Evolutionary conservation across 1,140 invertebrate genomes (phyloP), one percentile per base, ranked within the genome.

Genomic region (Papilio glaucus): DNA sequence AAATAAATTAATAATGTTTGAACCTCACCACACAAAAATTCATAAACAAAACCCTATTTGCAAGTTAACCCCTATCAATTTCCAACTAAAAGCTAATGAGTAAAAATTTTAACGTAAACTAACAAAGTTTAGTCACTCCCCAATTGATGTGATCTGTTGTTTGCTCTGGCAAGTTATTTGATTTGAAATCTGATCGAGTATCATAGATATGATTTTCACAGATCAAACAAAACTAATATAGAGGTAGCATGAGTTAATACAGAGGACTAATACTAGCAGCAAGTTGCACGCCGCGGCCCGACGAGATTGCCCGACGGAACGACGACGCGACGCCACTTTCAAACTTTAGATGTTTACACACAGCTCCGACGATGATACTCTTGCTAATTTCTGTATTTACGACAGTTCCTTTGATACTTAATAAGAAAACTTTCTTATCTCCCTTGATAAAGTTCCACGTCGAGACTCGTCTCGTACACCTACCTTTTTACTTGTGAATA

Each of bases 371-470:
- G 81, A 84, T 85, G 85, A 87, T 85, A 85, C 85, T 86, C 81
- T 81, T 78, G 79, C 86, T 90, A 91, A 91, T 91, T 89, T 85
- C 84, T 81, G 79, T 88, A 88, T 92, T 92, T 91, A 89, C 82
- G 86, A 89, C 84, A 82, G 78, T 85, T 85, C 80, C 85, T 85
- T 84, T 85, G 80, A 88, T 85, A 87, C 85, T 85, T 88, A 85
- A 88, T 88, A 89, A 86, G 84, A 91, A 89, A 88, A 89, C 80
- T 88, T 87, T 83, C 78, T 83, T 85, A 86, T 86, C 84, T 80
- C 73, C 65, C 77, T 77, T 79, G 78, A 86, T 86, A 82, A 85
- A 83, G 77, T 84, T 72, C 72, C 38, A 72, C 80, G 72, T 68
- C 57, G 75, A 76, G 81, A 85, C 86, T 81, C 80, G 68, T 83